Conservation (phyloP, 2,797 vertebrate species). For the Sebastes glaucus region DNA sequence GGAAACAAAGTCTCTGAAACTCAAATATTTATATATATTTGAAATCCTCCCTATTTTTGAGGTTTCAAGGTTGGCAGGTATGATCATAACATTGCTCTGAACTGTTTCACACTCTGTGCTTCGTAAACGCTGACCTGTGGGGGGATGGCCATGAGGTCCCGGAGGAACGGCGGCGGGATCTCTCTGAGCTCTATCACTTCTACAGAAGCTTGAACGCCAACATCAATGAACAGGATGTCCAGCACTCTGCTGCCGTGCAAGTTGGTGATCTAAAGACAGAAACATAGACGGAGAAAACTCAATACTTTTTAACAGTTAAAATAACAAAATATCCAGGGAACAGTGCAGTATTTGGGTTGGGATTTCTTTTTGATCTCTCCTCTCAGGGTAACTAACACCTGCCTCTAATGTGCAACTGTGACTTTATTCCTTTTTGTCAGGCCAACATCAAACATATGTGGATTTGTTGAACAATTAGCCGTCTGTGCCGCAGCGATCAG, state of each 20-base stretch:
- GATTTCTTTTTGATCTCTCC: neutral
- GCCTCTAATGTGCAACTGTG: neutral
- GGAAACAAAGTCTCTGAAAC: too few species aligned
- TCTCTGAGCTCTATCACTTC: slow-evolving; percentile 94
- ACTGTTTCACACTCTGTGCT: neutral
- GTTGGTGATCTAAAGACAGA: slow-evolving; percentile 88
- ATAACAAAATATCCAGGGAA: neutral
- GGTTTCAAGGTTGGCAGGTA: too few species aligned
- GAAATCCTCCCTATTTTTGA: too few species aligned
- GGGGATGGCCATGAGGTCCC: slow-evolving; percentile 89
- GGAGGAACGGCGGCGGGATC: slow-evolving; percentile 88
- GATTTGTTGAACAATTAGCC: neutral
- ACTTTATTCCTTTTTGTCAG: neutral
- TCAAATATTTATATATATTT: too few species aligned
- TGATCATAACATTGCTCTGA: neutral
- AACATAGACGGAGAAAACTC: neutral
- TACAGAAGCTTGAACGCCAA: slow-evolving; percentile 90
- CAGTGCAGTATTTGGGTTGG: neutral
- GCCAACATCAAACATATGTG: neutral
- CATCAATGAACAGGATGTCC: slow-evolving; percentile 92
- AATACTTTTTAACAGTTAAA: neutral
- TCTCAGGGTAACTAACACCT: neutral
- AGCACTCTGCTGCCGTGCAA: slow-evolving; percentile 93
- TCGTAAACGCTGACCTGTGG: slow-evolving; percentile 86
- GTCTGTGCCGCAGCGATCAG: neutral